Evolutionary conservation across 1,140 invertebrate species (phyloP).

Genomic region (Drosophila saltans): DNA sequence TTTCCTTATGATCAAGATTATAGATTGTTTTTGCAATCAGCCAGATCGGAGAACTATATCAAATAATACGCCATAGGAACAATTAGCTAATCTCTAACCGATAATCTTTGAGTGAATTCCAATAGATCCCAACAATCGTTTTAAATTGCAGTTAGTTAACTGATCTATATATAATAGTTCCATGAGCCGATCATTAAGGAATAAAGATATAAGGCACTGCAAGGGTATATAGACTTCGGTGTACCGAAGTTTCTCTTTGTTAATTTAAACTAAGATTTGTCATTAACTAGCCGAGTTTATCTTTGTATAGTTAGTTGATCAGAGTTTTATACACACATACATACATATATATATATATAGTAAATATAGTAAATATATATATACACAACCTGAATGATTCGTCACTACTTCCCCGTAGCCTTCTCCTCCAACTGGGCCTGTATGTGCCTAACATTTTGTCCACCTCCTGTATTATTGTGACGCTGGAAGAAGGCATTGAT

Average conservation of each 20-base stretch:
- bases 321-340: conserved; percentile 34
- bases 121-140: too few species aligned
- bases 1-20: too few species aligned
- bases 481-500: conserved; percentile 88
- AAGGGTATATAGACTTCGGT: background rate
- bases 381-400: conserved; percentile 18
- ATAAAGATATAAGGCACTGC: background rate
- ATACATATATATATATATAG: conserved; percentile 25
- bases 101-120: too few species aligned
- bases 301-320: conserved; percentile 24
- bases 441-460: conserved; percentile 71
- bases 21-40: too few species aligned
- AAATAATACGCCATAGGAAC: too few species aligned
- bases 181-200: too few species aligned
- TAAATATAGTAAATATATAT: too few species aligned
- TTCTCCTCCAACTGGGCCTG: conserved; percentile 80
- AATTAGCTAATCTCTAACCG: too few species aligned
- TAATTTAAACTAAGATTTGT: conserved; percentile 57
- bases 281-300: conserved; percentile 38
- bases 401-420: conserved; percentile 68
- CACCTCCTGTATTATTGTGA: conserved; percentile 85
- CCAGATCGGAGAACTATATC: too few species aligned
- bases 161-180: too few species aligned
- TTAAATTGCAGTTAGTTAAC: too few species aligned
- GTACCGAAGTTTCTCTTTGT: background rate